phyloP scores from a whole-genome alignment of 2,797 vertebrate genomes.

The Squalus acanthias region DNA sequence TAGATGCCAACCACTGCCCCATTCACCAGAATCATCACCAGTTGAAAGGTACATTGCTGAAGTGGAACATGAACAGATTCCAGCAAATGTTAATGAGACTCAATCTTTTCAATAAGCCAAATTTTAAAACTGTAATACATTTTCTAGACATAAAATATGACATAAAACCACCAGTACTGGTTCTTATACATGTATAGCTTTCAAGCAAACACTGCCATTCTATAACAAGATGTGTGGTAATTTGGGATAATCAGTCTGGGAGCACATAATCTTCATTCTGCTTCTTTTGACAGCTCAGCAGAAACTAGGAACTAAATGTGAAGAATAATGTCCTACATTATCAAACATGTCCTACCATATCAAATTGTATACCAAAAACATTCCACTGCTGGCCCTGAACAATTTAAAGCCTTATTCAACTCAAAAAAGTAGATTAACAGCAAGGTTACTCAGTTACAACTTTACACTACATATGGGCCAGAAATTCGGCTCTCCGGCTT shows the following conservation, averaged over 20 bases:
- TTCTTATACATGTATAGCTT: neutral
- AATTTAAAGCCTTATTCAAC: neutral
- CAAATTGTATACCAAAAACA: neutral
- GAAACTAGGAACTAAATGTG: neutral
- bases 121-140: neutral
- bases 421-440: neutral
- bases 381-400: neutral
- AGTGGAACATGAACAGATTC: neutral
- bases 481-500: too few relatives aligned
- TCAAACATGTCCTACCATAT: neutral
- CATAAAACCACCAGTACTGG: too few relatives aligned
- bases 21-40: neutral
- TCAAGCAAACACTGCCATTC: neutral
- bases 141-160: neutral
- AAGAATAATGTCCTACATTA: neutral
- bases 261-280: neutral
- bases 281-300: neutral
- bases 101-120: neutral
- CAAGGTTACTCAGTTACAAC: neutral
- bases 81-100: neutral
- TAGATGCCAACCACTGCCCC: neutral
- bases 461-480: neutral
- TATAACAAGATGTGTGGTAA: too few relatives aligned
- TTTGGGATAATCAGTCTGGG: neutral
- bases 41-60: neutral